Conservation (phyloP, 2,888 invertebrate species). For the Cephus spinipes region DNA sequence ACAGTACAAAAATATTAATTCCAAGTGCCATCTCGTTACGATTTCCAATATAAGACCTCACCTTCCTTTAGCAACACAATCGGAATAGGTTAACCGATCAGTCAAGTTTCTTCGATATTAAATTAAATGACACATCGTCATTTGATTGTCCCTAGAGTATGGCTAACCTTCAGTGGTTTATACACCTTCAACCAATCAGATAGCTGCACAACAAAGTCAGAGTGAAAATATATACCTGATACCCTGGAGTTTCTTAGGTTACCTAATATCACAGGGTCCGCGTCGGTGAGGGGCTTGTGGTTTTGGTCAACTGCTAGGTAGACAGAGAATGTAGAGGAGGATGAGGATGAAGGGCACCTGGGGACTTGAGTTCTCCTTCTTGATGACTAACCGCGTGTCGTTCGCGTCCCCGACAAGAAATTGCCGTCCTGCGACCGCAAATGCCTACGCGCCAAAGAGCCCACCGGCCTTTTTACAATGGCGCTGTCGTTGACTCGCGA, state of each 20-base stretch:
- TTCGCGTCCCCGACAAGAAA: conserved; percentile 36
- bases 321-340: background rate
- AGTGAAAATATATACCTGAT: conserved; percentile 25
- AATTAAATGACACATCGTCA: background rate
- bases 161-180: background rate
- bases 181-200: background rate
- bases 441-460: conserved; percentile 46
- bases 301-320: background rate
- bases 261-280: conserved; percentile 25
- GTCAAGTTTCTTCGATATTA: background rate
- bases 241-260: conserved; percentile 39
- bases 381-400: conserved; percentile 54
- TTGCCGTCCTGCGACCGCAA: conserved; percentile 39
- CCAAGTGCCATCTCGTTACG: background rate
- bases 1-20: background rate
- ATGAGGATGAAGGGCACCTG: background rate
- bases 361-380: conserved; percentile 26
- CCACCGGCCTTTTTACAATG: background rate
- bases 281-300: conserved; percentile 3
- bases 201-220: background rate
- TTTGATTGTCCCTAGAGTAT: background rate
- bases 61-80: background rate
- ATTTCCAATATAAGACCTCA: background rate
- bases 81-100: background rate
- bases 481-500: background rate